Base-by-base conservation (phyloP, 2,113 vertebrate species). In the Misgurnus anguillicaudatus region DNA sequence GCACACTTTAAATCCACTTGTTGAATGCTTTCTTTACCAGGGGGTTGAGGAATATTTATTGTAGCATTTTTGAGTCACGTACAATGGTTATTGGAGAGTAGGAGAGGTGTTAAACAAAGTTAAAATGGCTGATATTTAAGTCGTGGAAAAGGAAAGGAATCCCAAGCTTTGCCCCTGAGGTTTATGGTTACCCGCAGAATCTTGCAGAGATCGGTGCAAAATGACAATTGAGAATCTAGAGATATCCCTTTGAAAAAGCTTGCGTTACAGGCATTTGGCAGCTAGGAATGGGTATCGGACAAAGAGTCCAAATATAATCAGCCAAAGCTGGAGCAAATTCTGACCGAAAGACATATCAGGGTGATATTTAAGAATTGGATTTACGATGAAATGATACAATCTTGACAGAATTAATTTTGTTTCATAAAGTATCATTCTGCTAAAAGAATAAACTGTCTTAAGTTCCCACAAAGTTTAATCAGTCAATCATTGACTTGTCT, bases 191-290 rank as follows among this genome's bases (percentile, higher is more conserved):
- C 85, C 63, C 75, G 67, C 11, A 69, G 73, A 75, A 69, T 65
- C 75, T 75, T 80, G 62, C 60, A 14, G 47, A 73, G 10, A 45
- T 83, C 78, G 71, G 66, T 77, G 72, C 74, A 61, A 45, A 21
- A 69, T 71, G 72, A 89, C 82, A 84, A 71, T 69, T 73, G 72
- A 87, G 73, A 53, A 84, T 86, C 55, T 83, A 80, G 78, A 89
- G 81, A 88, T 80, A 72, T 74, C 75, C 75, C 41, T 80, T 67
- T 3, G 48, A 58, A 70, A 9, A 64, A 41, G 72, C 41, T 77
- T 65, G 24, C 64, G 42, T 70, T 83, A 85, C 58, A 77, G 70
- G 64, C 53, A 31, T 63, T 75, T 80, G 67, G 63, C 64, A 82
- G 67, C 60, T 53, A 8, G 65, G 6, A 68, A 74, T 9, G 41